Conservation (phyloP, 2,113 vertebrate genomes). For the Amphilophus citrinellus region DNA sequence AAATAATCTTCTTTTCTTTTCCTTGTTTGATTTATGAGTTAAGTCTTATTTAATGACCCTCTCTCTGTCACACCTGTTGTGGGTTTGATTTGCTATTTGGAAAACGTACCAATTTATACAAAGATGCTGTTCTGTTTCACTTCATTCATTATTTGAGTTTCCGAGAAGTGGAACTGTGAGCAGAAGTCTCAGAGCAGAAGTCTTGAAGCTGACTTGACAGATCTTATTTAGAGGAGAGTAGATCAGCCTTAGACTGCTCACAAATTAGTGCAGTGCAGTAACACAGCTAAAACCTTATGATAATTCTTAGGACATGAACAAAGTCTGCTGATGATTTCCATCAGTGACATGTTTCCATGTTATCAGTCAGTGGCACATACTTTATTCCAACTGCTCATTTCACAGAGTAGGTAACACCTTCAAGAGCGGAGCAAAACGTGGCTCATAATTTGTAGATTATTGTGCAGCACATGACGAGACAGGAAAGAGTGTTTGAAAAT, state of each 20-base stretch:
- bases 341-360: background rate
- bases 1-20: background rate
- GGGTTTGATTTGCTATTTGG: background rate
- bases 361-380: background rate
- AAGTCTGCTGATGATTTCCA: background rate
- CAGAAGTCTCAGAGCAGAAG: background rate
- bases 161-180: background rate
- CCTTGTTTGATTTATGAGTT: background rate
- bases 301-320: background rate
- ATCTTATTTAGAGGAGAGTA: background rate
- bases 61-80: background rate
- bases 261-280: background rate
- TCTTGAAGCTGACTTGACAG: background rate
- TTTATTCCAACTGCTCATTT: background rate
- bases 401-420: background rate
- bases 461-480: accelerated
- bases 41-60: background rate
- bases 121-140: background rate
- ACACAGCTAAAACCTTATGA: background rate
- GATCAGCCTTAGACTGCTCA: background rate
- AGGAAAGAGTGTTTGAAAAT: background rate
- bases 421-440: background rate
- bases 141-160: background rate
- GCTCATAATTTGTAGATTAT: background rate
- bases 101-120: background rate